Evolutionary conservation across 2,113 vertebrate genomes (phyloP).

Genomic region (Corythoichthys intestinalis): DNA sequence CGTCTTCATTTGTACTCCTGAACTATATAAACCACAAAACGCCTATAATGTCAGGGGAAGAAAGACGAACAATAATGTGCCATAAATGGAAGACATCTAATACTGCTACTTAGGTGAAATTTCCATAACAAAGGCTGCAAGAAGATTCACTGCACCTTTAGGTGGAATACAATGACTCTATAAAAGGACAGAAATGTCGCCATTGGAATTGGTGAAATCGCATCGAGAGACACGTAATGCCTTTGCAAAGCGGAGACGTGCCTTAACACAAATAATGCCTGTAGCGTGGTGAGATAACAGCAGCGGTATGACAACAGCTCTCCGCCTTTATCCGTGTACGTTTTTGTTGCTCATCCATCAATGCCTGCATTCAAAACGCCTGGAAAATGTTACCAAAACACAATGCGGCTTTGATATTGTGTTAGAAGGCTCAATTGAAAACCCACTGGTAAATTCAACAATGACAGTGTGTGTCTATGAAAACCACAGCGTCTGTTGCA

Average conservation of each 20-base stretch:
- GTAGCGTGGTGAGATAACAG: constrained; percentile 41
- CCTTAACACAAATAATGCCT: constrained; percentile 43
- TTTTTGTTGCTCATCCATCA: constrained; percentile 21
- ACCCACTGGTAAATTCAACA: constrained; percentile 36
- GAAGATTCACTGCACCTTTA: neutral
- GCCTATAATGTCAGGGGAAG: neutral
- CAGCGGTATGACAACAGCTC: constrained; percentile 44
- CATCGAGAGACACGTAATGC: constrained; percentile 14
- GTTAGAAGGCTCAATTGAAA: constrained; percentile 22
- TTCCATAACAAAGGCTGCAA: neutral
- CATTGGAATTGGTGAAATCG: constrained; percentile 21
- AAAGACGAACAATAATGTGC: neutral
- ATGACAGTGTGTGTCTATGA: constrained; percentile 32
- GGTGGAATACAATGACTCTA: neutral
- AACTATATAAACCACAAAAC: neutral
- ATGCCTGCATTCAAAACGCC: constrained; percentile 9
- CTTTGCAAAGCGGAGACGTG: constrained; percentile 29
- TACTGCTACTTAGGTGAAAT: neutral
- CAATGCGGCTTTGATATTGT: neutral
- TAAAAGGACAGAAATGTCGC: constrained; percentile 14
- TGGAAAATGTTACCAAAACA: constrained; percentile 19
- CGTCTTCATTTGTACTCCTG: constrained; percentile 2
- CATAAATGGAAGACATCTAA: neutral
- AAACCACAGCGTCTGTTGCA: constrained; percentile 35
- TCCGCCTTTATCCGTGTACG: constrained; percentile 20